Conservation (phyloP, 2,888 invertebrate species). For the Drosophila merina region DNA sequence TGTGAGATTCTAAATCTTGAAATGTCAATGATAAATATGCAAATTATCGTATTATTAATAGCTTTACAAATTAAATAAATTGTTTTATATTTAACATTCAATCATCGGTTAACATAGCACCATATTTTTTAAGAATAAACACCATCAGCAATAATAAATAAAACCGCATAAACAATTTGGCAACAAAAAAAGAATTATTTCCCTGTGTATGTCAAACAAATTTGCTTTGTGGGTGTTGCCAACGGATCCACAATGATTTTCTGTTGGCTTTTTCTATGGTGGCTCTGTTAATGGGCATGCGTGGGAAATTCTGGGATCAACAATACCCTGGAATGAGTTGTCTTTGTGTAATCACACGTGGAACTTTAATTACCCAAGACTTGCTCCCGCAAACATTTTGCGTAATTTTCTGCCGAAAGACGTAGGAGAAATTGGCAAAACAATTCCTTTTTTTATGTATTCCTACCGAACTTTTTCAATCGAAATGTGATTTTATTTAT, state of each 20-base stretch:
- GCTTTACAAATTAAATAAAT: neutral
- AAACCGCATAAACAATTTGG: neutral
- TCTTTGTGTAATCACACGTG: conserved; percentile 48
- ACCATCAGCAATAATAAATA: conserved; percentile 4
- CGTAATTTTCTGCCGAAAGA: conserved; percentile 33
- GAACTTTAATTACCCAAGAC: conserved; percentile 41
- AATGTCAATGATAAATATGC: neutral
- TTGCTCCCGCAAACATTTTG: conserved; percentile 32
- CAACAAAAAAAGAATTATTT: neutral
- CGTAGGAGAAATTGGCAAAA: conserved; percentile 42
- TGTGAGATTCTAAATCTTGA: neutral
- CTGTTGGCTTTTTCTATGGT: conserved; percentile 30
- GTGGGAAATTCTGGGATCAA: conserved; percentile 30
- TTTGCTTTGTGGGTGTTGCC: conserved; percentile 46
- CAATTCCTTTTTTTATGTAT: conserved; percentile 8
- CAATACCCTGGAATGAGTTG: conserved; percentile 25
- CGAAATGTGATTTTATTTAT: conserved; percentile 47
- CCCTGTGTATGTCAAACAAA: conserved; percentile 59
- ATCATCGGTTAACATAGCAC: neutral
- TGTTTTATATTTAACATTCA: neutral
- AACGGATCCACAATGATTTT: conserved; percentile 14
- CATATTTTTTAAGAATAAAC: neutral
- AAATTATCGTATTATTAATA: neutral
- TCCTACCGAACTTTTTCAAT: conserved; percentile 24
- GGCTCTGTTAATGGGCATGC: conserved; percentile 44